Conservation (phyloP, 2,113 vertebrate species). For the Petaurus breviceps region DNA sequence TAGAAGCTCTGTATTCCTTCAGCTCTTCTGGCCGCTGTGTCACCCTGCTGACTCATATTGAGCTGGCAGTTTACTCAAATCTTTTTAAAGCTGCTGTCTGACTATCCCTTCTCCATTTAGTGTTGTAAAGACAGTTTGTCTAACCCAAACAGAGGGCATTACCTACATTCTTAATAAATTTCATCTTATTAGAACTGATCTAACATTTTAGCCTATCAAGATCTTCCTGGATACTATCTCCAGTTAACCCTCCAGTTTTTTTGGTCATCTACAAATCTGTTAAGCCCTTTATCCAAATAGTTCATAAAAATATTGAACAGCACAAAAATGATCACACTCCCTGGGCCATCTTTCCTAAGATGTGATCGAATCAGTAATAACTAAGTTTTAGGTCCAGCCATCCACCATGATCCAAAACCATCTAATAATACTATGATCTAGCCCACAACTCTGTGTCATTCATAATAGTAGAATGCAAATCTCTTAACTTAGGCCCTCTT, state of each 20-base stretch:
- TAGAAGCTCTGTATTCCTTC: background rate
- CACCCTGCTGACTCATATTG: background rate
- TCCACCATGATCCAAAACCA: background rate
- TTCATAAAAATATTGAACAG: background rate
- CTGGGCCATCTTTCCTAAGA: background rate
- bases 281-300: background rate
- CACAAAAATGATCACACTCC: background rate
- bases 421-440: background rate
- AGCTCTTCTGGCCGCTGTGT: background rate
- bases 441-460: background rate
- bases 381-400: background rate
- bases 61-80: background rate
- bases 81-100: background rate
- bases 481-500: background rate
- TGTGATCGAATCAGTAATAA: background rate
- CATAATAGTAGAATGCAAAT: background rate
- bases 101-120: background rate
- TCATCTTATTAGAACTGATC: background rate
- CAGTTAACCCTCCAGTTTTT: background rate
- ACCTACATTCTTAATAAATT: too few species aligned
- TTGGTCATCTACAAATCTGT: background rate
- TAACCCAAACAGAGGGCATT: background rate
- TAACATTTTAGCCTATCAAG: background rate
- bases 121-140: background rate
- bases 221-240: background rate